Evolutionary conservation across 2,888 invertebrate species (phyloP), one percentile per base, ranked within the genome.

Genomic region (Sacculina carcini): DNA sequence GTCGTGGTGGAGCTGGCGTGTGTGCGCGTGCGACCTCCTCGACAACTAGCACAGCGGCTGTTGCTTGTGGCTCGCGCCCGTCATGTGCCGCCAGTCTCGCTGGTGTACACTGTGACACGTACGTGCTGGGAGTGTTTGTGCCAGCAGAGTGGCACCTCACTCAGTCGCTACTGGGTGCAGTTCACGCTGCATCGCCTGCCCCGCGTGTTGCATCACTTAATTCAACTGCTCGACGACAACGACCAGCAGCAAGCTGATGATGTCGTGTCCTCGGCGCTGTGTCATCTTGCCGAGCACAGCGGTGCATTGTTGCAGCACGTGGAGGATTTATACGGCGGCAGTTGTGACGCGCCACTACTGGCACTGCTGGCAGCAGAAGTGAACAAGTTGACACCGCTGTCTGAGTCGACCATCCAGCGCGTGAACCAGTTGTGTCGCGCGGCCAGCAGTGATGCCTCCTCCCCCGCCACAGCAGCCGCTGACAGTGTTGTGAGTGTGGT

Each of bases 131-230:
- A 44, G 26, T 26, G 44, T 7, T 29, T 44, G 9, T 44, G 28
- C 9, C 44, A 44, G 28, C 4, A 26, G 44, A 29, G 26, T 7
- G 44, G 44, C 44, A 44, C 44, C 10, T 26, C 26, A 26, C 26
- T 44, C 28, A 29, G 44, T 12, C 44, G 44, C 44, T 44, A 44
- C 28, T 44, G 44, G 44, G 44, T 44, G 24, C 44, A 44, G 44
- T 44, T 44, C 44, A 44, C 44, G 16, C 29, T 28, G 28, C 44
- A 44, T 29, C 44, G 44, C 28, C 44, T 44, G 44, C 44, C 44
- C 28, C n/a, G n/a, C n/a, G n/a, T n/a, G n/a, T n/a, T n/a, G n/a
- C n/a, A n/a, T n/a, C n/a, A n/a, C n/a, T n/a, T n/a, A n/a, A n/a
- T n/a, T n/a, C n/a, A n/a, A n/a, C n/a, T n/a, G n/a, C n/a, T n/a